Base-by-base conservation (phyloP, 2,888 invertebrate species). In the Corythucha ciliata region DNA sequence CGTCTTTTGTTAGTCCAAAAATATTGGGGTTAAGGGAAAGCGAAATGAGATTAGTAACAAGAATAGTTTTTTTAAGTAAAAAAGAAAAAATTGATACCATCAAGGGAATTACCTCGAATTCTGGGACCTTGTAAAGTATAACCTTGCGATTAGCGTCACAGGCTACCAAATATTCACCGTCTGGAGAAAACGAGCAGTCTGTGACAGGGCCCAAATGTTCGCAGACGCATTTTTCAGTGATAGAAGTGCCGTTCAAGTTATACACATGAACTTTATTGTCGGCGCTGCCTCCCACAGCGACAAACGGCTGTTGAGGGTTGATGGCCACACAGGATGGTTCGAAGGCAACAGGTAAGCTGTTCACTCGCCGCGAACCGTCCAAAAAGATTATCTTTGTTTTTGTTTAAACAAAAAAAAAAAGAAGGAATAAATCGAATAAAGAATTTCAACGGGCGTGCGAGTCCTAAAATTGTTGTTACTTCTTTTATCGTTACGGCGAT, bases 121-220 rank as follows among this genome's bases (percentile, higher is more conserved):
- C 84, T 29, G 82, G 78, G 3, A 79, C 75, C 53, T 71, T 73
- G 70, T 91, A 93, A 4, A 91, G 73, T 50, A 88, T 79, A 37
- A 93, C 82, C 70, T 90, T 91, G 58, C 94, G 76, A 68, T 93
- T 85, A 16, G 86, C 80, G 71, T 94, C 93, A 61, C 85, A 81
- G 12, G 89, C 89, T 8, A 88, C 96, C 53, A 98, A 73, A 67
- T 84, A 84, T 58, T 81, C 77, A 48, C 85, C 85, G 72, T 93
- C 86, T 4, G 92, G 90, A 37, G 96, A 96, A 71, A 85, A 98
- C 12, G 79, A 70, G 10, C 85, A 82, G 67, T 90, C 89, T 0
- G 87, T 90, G 4, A 97, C 80, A 0, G 84, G 73, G 2, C 90
- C 93, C 25, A 85, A 71, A 69, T 94, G 91, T 21, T 79, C 76